Percentiles rank a stretch among this genome's conserved stretches.
Conservation (phyloP, 2,797 vertebrate genomes). For the Nyctalus aviator region DNA sequence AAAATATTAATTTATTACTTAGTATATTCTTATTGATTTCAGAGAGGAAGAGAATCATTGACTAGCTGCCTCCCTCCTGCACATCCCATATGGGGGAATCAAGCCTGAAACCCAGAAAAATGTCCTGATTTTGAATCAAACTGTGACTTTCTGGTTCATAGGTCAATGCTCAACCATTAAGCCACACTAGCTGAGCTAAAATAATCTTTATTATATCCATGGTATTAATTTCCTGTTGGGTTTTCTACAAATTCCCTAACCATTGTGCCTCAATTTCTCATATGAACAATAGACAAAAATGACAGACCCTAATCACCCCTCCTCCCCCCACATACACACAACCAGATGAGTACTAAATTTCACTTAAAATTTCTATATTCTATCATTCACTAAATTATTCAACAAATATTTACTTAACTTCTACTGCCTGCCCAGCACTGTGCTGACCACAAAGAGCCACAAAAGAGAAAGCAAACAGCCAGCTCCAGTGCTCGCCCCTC, state of each 20-base stretch:
- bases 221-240: background rate
- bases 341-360: background rate
- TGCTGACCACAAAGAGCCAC: background rate
- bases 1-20: too few species aligned
- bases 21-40: too few species aligned
- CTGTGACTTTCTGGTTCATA: too few species aligned
- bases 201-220: background rate
- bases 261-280: background rate
- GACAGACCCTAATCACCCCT: background rate
- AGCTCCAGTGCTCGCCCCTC: background rate
- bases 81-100: too few species aligned
- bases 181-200: too few species aligned
- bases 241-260: background rate
- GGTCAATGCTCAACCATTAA: too few species aligned
- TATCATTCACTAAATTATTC: background rate
- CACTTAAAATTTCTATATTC: conserved; percentile 21
- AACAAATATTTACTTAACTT: background rate
- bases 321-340: background rate
- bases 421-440: background rate
- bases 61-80: too few species aligned
- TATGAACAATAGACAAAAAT: conserved; percentile 17
- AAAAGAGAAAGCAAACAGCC: background rate
- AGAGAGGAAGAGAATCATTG: too few species aligned
- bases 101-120: too few species aligned
- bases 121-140: too few species aligned